Evolutionary conservation across 2,113 vertebrate genomes (phyloP).

Genomic region (Phocoena sinus): DNA sequence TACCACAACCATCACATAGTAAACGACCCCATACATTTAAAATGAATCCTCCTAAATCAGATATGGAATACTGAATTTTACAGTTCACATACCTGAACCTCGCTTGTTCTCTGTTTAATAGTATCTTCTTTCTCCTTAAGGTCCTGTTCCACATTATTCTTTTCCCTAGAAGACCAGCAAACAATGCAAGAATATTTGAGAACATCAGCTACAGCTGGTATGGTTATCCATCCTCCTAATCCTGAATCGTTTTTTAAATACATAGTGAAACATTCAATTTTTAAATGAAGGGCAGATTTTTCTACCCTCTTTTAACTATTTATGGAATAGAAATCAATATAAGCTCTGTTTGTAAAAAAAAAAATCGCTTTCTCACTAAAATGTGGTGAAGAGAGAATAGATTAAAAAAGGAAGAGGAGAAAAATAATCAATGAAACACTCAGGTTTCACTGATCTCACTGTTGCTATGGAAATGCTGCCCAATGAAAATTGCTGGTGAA

Average conservation of each 20-base stretch:
- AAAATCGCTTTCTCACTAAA: slow-evolving; percentile 79
- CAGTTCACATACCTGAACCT: slow-evolving; percentile 90
- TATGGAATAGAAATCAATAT: slow-evolving; percentile 74
- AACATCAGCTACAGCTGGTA: slow-evolving; percentile 86
- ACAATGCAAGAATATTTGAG: slow-evolving; percentile 93
- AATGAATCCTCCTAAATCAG: slow-evolving; percentile 39
- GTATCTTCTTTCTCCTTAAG: slow-evolving; percentile 97
- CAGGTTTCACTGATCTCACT: slow-evolving; percentile 85
- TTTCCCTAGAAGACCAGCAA: slow-evolving; percentile 98
- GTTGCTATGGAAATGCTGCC: slow-evolving; percentile 86
- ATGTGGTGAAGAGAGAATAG: slow-evolving; percentile 82
- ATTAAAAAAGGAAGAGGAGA: slow-evolving; percentile 79
- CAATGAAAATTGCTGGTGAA: slow-evolving; percentile 82
- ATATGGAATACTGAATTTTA: slow-evolving; percentile 48
- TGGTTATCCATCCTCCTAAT: slow-evolving; percentile 84
- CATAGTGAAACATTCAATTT: slow-evolving; percentile 84
- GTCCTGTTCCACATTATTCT: slow-evolving; percentile 94
- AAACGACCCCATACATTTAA: slow-evolving; percentile 40
- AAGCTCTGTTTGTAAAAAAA: slow-evolving; percentile 67
- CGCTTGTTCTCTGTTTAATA: slow-evolving; percentile 90
- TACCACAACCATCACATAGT: neutral
- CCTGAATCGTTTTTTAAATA: slow-evolving; percentile 88
- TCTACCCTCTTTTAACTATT: slow-evolving; percentile 79
- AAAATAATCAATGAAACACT: slow-evolving; percentile 84
- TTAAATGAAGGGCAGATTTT: slow-evolving; percentile 64